These are phyloP conservation scores for Edolisoma coerulescens DNA, from an alignment of 2,113 vertebrate genomes.

Conservation along the genomic window DNA sequence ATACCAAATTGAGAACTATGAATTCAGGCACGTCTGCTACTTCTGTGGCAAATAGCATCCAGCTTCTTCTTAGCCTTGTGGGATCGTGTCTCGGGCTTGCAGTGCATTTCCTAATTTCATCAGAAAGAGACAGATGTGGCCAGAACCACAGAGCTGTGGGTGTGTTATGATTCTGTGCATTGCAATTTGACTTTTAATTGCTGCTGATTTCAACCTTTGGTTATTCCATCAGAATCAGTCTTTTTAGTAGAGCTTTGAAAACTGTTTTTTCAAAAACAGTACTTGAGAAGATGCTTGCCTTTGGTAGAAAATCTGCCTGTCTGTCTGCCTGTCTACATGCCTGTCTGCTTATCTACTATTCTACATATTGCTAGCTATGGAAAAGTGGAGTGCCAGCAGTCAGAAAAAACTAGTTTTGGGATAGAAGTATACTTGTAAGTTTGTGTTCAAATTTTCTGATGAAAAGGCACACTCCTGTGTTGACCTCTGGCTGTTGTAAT, in stretches of 20 bases:
- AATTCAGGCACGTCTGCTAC: neutral
- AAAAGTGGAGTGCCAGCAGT: neutral
- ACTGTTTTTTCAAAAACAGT: neutral
- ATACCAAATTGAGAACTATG: neutral
- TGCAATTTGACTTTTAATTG: neutral
- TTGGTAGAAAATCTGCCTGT: neutral
- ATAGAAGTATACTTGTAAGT: neutral
- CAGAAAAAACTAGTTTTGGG: neutral
- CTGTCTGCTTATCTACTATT: neutral
- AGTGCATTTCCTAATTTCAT: neutral
- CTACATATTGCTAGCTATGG: neutral
- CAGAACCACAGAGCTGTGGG: neutral
- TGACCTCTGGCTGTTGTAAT: neutral
- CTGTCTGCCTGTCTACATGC: neutral
- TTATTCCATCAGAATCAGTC: neutral
- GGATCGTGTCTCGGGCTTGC: neutral
- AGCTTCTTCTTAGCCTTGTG: fast-evolving
- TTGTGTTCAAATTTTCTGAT: neutral
- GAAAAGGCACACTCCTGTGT: neutral
- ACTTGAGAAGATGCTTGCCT: neutral
- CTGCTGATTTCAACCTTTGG: neutral
- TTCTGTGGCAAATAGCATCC: neutral
- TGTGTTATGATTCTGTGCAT: neutral
- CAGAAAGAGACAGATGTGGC: neutral
- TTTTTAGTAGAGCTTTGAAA: neutral